Conservation (phyloP, 2,888 invertebrate species). For the Protophormia terraenovae region DNA sequence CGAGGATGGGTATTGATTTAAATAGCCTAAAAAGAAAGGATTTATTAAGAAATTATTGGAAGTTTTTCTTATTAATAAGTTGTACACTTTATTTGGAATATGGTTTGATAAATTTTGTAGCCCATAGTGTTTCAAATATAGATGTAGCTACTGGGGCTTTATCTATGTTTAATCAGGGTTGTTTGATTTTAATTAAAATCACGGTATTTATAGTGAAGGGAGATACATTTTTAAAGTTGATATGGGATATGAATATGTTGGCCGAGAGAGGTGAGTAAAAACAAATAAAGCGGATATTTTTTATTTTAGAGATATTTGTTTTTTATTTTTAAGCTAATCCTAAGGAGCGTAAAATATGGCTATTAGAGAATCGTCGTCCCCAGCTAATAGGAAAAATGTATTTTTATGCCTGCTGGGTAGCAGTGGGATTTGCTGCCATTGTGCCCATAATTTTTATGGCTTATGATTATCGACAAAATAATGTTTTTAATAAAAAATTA, state of each 20-base stretch:
- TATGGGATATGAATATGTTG: constrained; percentile 52
- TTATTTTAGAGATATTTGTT: neutral
- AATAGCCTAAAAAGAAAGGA: neutral
- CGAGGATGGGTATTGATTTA: constrained; percentile 42
- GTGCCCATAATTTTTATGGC: constrained; percentile 20
- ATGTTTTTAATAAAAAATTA: neutral
- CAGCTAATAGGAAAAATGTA: constrained; percentile 30
- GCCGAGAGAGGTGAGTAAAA: constrained; percentile 26
- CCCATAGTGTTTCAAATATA: neutral
- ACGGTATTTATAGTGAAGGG: neutral
- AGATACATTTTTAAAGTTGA: constrained; percentile 33
- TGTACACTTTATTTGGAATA: constrained; percentile 46
- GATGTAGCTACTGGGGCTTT: constrained; percentile 11
- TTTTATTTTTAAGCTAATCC: constrained; percentile 16
- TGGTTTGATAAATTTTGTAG: constrained; percentile 35
- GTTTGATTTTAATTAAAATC: constrained; percentile 36
- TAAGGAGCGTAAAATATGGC: constrained; percentile 24
- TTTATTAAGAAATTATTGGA: constrained; percentile 7
- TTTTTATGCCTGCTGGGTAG: constrained; percentile 25
- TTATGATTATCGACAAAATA: constrained; percentile 22
- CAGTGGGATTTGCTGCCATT: neutral
- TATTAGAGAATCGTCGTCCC: constrained; percentile 13
- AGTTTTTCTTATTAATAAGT: constrained; percentile 6
- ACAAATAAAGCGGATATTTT: neutral
- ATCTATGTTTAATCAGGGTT: constrained; percentile 52